These are phyloP conservation scores for Phalanger gymnotis DNA, from an alignment of 2,797 vertebrate species.

Conservation along the genomic window DNA sequence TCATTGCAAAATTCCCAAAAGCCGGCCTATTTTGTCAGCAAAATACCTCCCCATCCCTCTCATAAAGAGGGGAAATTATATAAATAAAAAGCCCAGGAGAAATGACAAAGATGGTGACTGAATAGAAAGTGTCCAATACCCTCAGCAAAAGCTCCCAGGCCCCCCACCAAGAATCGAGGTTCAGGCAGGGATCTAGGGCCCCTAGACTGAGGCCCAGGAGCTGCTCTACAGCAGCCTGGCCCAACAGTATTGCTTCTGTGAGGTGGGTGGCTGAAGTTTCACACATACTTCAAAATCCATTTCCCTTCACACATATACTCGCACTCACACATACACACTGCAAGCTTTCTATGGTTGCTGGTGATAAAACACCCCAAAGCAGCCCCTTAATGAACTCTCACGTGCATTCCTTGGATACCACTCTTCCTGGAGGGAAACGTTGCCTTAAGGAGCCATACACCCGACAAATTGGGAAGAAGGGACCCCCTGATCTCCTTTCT, in stretches of 20 bases:
- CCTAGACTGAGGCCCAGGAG: not conserved
- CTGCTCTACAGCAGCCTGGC: not conserved
- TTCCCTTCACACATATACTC: conserved; percentile 36
- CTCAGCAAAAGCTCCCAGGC: conserved; percentile 1
- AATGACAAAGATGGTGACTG: not conserved
- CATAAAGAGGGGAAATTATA: not conserved
- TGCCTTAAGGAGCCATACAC: not conserved
- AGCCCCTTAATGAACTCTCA: conserved; percentile 17
- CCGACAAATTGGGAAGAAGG: not conserved
- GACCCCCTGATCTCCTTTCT: not conserved
- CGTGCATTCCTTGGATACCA: not conserved
- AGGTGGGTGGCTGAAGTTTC: not conserved
- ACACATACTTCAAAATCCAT: conserved; percentile 49
- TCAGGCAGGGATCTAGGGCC: not conserved
- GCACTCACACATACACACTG: conserved; percentile 33
- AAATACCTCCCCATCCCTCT: not conserved
- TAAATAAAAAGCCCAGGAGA: not conserved
- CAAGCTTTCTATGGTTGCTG: conserved; percentile 34
- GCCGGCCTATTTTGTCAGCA: not conserved
- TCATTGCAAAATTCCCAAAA: not conserved
- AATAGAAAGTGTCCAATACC: not conserved
- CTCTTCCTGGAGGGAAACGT: not conserved
- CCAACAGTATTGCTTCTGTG: conserved; percentile 38
- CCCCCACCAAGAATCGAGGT: not conserved
- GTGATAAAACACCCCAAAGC: conserved; percentile 37